A percentile compares a stretch with the other conserved stretches of the same genome.
Evolutionary conservation across 1,140 invertebrate species (phyloP).

Genomic region (Pararge aegeria): DNA sequence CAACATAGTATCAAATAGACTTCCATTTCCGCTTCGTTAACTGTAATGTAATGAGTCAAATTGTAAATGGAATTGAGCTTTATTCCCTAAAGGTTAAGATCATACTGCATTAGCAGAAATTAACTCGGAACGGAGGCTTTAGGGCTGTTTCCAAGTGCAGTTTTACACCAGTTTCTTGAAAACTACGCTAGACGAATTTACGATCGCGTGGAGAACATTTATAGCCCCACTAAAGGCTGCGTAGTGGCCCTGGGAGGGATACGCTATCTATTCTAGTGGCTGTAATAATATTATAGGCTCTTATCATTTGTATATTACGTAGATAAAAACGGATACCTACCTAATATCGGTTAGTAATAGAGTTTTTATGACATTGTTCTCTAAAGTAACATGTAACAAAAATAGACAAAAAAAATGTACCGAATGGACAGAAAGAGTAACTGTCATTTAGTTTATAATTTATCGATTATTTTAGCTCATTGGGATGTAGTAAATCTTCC

Average conservation of each 20-base stretch:
- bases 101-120: background rate
- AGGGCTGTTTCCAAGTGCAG: constrained; percentile 15
- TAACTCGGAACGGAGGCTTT: background rate
- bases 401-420: no score
- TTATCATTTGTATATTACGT: no score
- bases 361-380: no score
- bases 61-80: constrained; percentile 9
- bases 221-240: constrained; percentile 34
- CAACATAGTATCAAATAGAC: constrained; percentile 24
- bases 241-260: background rate
- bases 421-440: no score
- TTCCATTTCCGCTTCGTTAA: constrained; percentile 18
- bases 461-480: no score
- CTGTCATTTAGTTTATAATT: no score
- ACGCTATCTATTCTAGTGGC: background rate
- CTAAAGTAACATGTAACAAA: no score
- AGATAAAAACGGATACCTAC: no score
- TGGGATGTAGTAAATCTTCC: no score
- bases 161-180: constrained; percentile 31
- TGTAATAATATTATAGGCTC: background rate
- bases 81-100: constrained; percentile 11
- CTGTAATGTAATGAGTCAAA: background rate
- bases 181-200: constrained; percentile 39
- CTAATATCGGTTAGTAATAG: no score
- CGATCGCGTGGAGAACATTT: constrained; percentile 55